Evolutionary conservation across 2,113 vertebrate genomes (phyloP), one percentile per base, ranked within the genome.

Genomic region (Lepus americanus): DNA sequence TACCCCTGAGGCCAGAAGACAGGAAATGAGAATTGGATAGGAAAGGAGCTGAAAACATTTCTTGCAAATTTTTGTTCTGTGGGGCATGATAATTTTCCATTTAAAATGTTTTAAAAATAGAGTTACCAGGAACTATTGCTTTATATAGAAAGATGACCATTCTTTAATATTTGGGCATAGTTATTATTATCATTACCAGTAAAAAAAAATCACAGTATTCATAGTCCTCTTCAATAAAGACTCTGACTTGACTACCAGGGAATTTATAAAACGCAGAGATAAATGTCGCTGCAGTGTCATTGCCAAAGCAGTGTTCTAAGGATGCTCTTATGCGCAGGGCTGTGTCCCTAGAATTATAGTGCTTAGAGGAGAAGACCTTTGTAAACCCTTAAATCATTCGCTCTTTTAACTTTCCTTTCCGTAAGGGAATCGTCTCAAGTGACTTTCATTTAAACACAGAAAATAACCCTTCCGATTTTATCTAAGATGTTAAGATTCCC

Each of bases 11-110:
- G 74, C 89, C 81, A 94, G 19, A 82, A 25, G 77, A 86, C 81
- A 96, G 97, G 97, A 97, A 97, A 96, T 94, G 81, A 96, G 78
- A 97, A 96, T 36, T 95, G 92, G 84, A 82, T 89, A 95, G 78
- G 87, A 96, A 96, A 93, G 64, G 61, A 95, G 73, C 61, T 94
- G 78, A 94, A 96, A 97, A 97, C 77, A 85, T 96, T 72, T 89
- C 93, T 88, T 90, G 49, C 29, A 88, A 84, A 67, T 91, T 88
- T 94, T 96, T 85, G 61, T 92, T 86, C 36, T 94, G 70, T 87
- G 67, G 80, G 20, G 23, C 96, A 93, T 92, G 82, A 89, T 96
- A 84, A 94, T 94, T 97, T 97, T 95, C 90, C 95, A 90, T 92
- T 74, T 85, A 92, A 86, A 88, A 78, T 74, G 63, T 67, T 95